Evolutionary conservation across 1,140 invertebrate species (phyloP).

Genomic region (Neelides sp.): DNA sequence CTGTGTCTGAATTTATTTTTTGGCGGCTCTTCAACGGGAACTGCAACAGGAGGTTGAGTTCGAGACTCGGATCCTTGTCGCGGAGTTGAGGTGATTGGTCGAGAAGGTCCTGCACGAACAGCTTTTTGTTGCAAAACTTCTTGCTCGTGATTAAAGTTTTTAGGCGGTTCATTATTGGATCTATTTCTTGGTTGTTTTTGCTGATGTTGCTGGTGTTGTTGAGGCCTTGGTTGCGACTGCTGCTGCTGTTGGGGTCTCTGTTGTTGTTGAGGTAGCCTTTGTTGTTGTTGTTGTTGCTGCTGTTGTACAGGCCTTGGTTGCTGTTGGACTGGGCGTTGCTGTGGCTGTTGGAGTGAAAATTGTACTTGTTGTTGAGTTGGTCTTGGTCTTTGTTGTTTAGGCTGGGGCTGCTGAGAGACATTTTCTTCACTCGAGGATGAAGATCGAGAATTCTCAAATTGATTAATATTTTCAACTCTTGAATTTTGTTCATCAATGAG

Average conservation of each 20-base stretch:
- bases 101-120: too few species aligned
- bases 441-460: too few species aligned
- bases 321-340: too few species aligned
- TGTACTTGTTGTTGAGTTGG: background rate
- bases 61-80: too few species aligned
- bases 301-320: background rate
- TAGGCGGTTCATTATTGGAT: background rate
- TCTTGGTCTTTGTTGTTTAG: background rate
- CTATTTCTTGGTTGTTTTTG: slow-evolving; percentile 4
- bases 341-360: too few species aligned
- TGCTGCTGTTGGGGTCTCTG: background rate
- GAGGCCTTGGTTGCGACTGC: slow-evolving; percentile 4
- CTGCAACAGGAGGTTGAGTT: slow-evolving; percentile 6
- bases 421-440: too few species aligned
- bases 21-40: background rate
- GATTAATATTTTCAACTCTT: too few species aligned
- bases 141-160: background rate
- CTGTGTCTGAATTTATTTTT: slow-evolving; percentile 24
- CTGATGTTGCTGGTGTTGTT: slow-evolving; percentile 6
- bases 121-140: background rate
- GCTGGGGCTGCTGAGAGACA: too few species aligned
- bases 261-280: background rate
- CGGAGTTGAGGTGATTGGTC: background rate
- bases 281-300: background rate
- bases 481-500: too few species aligned